Conservation (phyloP, 1,140 invertebrate genomes). For the Eumaeus atala region DNA sequence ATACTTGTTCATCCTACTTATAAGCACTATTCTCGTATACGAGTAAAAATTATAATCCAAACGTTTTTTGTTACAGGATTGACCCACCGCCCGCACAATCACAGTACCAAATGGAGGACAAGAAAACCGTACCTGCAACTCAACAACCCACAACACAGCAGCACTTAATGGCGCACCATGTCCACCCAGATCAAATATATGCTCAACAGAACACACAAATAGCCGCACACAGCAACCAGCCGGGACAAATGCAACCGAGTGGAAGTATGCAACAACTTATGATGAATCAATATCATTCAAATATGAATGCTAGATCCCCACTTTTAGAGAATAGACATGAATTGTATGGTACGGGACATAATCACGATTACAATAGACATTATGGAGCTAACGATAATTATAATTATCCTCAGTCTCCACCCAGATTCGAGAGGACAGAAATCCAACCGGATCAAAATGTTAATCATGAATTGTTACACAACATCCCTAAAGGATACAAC, state of each 20-base stretch:
- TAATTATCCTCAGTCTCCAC: slow-evolving; percentile 59
- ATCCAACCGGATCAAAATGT: slow-evolving; percentile 59
- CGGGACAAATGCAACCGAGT: slow-evolving; percentile 69
- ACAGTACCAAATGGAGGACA: slow-evolving; percentile 79
- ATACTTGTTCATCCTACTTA: no score
- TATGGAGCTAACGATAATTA: slow-evolving; percentile 67
- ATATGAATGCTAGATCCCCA: slow-evolving; percentile 66
- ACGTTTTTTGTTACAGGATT: slow-evolving; percentile 76
- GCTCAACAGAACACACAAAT: slow-evolving; percentile 54
- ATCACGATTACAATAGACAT: slow-evolving; percentile 62
- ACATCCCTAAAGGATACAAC: slow-evolving; percentile 69
- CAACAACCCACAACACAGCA: slow-evolving; percentile 69
- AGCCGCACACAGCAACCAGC: slow-evolving; percentile 63
- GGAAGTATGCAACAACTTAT: slow-evolving; percentile 66
- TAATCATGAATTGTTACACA: slow-evolving; percentile 57
- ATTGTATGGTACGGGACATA: slow-evolving; percentile 65
- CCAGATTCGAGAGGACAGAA: slow-evolving; percentile 50
- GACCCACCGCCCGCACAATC: slow-evolving; percentile 79
- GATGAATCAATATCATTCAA: slow-evolving; percentile 63
- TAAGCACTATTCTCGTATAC: no score
- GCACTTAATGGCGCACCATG: slow-evolving; percentile 67
- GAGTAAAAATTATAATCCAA: no score
- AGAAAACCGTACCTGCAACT: slow-evolving; percentile 76
- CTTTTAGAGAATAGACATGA: slow-evolving; percentile 71
- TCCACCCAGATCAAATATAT: slow-evolving; percentile 67